Evolutionary conservation across 2,113 vertebrate species (phyloP).

Genomic region (Caracal caracal): DNA sequence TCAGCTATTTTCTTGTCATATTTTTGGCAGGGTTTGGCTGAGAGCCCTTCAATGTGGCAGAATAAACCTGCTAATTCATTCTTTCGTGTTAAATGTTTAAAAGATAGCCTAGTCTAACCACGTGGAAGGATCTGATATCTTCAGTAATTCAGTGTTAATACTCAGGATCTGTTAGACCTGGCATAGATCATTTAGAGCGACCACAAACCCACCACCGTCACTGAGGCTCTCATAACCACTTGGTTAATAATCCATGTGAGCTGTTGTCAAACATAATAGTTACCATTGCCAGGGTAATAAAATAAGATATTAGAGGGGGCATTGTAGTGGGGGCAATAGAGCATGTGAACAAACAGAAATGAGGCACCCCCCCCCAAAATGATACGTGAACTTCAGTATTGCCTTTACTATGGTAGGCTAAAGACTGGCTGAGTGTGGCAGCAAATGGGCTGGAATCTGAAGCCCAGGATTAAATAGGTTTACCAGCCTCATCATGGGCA

Average conservation of each 20-base stretch:
- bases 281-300: neutral
- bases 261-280: neutral
- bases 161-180: neutral
- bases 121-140: neutral
- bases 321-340: neutral
- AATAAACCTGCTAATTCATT: neutral
- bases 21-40: neutral
- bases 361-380: neutral
- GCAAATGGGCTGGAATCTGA: neutral
- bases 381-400: neutral
- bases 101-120: neutral
- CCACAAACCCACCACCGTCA: neutral
- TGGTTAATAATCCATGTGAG: neutral
- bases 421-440: neutral
- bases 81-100: neutral
- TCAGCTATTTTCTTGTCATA: slow-evolving; percentile 21
- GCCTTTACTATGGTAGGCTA: neutral
- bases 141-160: neutral
- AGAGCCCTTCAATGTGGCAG: neutral
- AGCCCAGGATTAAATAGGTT: neutral
- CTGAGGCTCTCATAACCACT: neutral
- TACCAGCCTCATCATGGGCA: rapidly evolving
- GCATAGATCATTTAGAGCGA: neutral
- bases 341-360: neutral
- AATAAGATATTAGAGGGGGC: neutral